Evolutionary conservation across 2,797 vertebrate species (phyloP), one percentile per base, ranked within the genome.

Genomic region (Rhinatrema bivittatum): DNA sequence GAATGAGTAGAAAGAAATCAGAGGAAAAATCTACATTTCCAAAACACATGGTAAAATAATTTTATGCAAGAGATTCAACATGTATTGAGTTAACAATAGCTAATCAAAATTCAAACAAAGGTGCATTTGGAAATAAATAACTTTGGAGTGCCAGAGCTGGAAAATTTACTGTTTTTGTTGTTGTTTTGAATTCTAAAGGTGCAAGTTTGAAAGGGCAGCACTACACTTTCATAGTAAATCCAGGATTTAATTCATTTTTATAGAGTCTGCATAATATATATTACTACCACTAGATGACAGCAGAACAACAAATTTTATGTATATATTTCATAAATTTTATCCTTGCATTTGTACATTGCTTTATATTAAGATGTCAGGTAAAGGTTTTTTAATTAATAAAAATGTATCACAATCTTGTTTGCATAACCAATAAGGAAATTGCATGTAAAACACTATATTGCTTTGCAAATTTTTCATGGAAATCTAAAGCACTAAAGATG

Each of bases 271-370:
- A 39, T 32, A 9, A 24, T 52, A 13, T 8, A 14, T 25, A 30
- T 58, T 32, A 16, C 16, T 39, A 33, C 70, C 76, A 63, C 70
- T 70, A 76, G 76, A 41, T 77, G 78, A 20, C 74, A 79, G 70
- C 53, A 71, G 39, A 62, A 41, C 47, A 56, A 29, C 44, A 72
- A 49, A 42, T 37, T 72, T 72, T 56, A 9, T 12, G 6, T 54
- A 55, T 27, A 10, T 3, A 1, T 36, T 53, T 42, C 32, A 40
- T 7, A 22, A n/a, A n/a, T n/a, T 42, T 46, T 58, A 20, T 43
- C 20, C 17, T 8, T 22, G 10, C 10, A 1, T 16, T 19, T 39
- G 72, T 53, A 35, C 42, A 32, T 24, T 30, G 4, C 7, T n/a
- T n/a, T n/a, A 5, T 24, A 16, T 36, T 45, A 54, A 43, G 22